Percentiles rank a stretch among this genome's conserved stretches.
phyloP scores from a whole-genome alignment of 2,888 invertebrate species.

The Drosophila anomelani region DNA sequence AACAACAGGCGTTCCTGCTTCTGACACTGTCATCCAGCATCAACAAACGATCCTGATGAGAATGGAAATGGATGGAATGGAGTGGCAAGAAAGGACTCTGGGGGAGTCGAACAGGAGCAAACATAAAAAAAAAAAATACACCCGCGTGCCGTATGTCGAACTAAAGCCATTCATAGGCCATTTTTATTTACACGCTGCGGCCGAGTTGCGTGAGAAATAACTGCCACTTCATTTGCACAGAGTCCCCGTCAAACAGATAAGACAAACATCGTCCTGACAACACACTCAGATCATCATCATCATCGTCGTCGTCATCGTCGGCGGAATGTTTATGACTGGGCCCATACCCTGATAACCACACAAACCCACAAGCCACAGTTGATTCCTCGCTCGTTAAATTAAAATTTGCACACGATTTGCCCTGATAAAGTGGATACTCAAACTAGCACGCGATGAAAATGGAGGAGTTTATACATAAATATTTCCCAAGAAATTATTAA shows the following conservation, averaged over 20 bases:
- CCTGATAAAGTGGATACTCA: constrained; percentile 21
- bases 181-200: constrained; percentile 65
- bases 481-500: constrained; percentile 4
- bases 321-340: constrained; percentile 68
- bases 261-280: constrained; percentile 64
- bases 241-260: constrained; percentile 55
- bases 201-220: constrained; percentile 79
- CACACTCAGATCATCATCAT: constrained; percentile 24
- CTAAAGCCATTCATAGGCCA: constrained; percentile 74
- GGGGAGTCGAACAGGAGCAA: constrained; percentile 1
- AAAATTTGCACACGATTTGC: constrained; percentile 74
- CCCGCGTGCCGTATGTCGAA: constrained; percentile 46
- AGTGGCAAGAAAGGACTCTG: constrained; percentile 9
- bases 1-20: constrained; percentile 57
- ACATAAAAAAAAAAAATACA: constrained; percentile 23
- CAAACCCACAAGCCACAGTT: constrained; percentile 39
- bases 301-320: constrained; percentile 24
- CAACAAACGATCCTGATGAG: constrained; percentile 25
- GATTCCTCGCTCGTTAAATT: constrained; percentile 69
- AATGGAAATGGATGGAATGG: constrained; percentile 3
- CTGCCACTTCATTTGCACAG: constrained; percentile 73
- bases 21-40: constrained; percentile 24
- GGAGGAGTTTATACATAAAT: neutral
- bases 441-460: neutral
- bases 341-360: constrained; percentile 18